phyloP scores from a whole-genome alignment of 2,113 vertebrate genomes.

The Leptodactylus fuscus region DNA sequence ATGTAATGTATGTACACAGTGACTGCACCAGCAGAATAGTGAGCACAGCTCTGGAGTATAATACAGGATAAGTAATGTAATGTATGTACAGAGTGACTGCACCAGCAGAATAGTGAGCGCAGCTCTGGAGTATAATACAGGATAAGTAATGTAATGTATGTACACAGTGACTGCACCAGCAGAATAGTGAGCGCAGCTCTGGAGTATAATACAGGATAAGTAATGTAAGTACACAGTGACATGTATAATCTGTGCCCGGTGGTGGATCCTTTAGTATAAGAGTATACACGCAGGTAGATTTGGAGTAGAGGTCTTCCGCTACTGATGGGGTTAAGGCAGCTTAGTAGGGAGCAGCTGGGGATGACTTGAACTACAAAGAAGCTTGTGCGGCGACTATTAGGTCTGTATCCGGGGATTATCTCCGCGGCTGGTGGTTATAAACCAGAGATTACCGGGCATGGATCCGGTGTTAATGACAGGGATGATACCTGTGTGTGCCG shows the following conservation, averaged over 20 bases:
- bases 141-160: too few relatives aligned
- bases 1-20: too few relatives aligned
- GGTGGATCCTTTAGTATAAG: neutral
- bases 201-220: too few relatives aligned
- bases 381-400: slow-evolving; percentile 16
- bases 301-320: neutral
- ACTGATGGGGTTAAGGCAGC: neutral
- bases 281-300: neutral
- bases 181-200: too few relatives aligned
- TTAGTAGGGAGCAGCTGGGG: neutral
- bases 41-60: too few relatives aligned
- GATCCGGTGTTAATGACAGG: slow-evolving; percentile 35
- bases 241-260: too few relatives aligned
- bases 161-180: too few relatives aligned
- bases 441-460: slow-evolving; percentile 30
- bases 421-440: slow-evolving; percentile 41
- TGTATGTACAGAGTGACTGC: too few relatives aligned
- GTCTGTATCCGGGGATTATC: slow-evolving; percentile 52
- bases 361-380: slow-evolving; percentile 25
- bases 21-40: too few relatives aligned
- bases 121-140: too few relatives aligned
- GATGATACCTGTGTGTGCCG: slow-evolving; percentile 42
- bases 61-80: too few relatives aligned
- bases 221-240: neutral
- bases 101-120: too few relatives aligned